Evolutionary conservation across 2,888 invertebrate species (phyloP).

Genomic region (Nowickia ferox): DNA sequence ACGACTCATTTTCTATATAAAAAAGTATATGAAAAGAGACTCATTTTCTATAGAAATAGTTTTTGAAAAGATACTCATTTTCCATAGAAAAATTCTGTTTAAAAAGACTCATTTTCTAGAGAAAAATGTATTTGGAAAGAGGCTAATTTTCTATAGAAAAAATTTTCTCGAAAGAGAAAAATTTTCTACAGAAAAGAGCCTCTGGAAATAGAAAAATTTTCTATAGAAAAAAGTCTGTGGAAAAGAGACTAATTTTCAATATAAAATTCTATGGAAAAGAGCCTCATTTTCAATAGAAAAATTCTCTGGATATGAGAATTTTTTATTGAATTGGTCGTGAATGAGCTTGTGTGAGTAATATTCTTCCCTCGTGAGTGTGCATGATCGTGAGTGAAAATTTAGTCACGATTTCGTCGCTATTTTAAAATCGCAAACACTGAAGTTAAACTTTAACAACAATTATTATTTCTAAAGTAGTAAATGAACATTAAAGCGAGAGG

Average conservation of each 20-base stretch:
- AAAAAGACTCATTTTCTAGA: too few relatives aligned
- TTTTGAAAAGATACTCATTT: neutral
- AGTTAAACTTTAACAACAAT: constrained; percentile 50
- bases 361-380: neutral
- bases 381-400: too few relatives aligned
- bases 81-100: neutral
- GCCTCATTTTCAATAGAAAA: neutral
- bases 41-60: neutral
- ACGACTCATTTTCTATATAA: too few relatives aligned
- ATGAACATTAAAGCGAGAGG: constrained; percentile 50
- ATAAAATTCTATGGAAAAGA: neutral
- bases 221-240: neutral
- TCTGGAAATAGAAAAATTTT: neutral
- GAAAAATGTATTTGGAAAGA: too few relatives aligned
- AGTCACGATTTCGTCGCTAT: too few relatives aligned
- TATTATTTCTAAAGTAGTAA: constrained; percentile 13
- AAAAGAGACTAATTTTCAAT: neutral
- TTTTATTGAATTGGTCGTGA: neutral
- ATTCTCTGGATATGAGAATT: neutral
- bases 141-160: too few relatives aligned
- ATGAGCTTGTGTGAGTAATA: neutral
- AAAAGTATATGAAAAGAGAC: neutral
- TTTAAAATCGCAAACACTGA: constrained; percentile 39
- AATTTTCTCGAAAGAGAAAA: neutral
- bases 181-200: too few relatives aligned